Base-by-base conservation (phyloP, 2,888 invertebrate genomes). In the Sphinx pinastri region DNA sequence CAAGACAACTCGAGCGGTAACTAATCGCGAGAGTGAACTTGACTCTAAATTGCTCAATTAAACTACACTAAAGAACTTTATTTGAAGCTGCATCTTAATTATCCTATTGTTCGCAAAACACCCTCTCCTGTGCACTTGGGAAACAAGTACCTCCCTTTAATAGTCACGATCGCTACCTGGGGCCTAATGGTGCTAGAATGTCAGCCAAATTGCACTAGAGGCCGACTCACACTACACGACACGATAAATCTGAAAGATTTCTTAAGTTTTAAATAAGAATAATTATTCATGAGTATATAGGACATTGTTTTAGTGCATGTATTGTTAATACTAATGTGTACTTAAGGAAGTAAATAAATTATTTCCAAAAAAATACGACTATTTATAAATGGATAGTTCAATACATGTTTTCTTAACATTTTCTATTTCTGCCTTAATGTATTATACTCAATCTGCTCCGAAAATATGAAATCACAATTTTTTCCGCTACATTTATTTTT, bases 151-250 rank as follows among this genome's bases (percentile, higher is more conserved):
- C 78, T 79, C 73, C 71, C 72, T 71, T 78, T 78, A 79, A 77
- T 79, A 83, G 82, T 84, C 85, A 84, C 84, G 85, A 84, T 71
- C 71, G 78, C 80, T 82, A 80, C 84, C 81, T 77, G 79, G 67
- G 79, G 81, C 80, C 75, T 79, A 81, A 81, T 82, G 76, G 79
- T 75, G 77, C 74, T 77, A 68, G 68, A 80, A 77, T 74, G 71
- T 69, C 72, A 70, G 71, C 76, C 74, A 79, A 79, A 80, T 79
- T 77, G 74, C 74, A 76, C 70, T 71, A 25, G 55, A 67, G 68
- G 51, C 59, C 49, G 47, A 49, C 54, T 13, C 66, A 68, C 14
- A 63, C 25, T 16, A 11, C 19, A 19, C 51, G 66, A 49, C 6
- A 57, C 67, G 63, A 49, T 49, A 19, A 49, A 13, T 16, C 19